Percentiles rank a stretch among this genome's conserved stretches.
Evolutionary conservation across 2,888 invertebrate genomes (phyloP).

Genomic region (Matsumyia berberina): DNA sequence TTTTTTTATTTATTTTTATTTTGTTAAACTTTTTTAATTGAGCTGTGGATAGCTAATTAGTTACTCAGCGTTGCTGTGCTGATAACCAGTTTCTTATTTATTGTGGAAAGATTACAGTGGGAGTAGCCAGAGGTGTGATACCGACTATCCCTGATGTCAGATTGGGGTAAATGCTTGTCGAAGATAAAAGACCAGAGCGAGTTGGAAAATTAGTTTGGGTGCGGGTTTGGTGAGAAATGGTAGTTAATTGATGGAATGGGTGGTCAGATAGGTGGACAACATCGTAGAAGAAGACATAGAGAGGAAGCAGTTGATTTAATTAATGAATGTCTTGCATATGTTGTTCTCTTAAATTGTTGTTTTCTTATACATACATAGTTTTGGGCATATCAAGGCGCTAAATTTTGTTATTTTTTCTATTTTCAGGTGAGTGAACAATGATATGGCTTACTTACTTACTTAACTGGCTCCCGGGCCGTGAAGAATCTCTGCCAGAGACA

Average conservation of each 20-base stretch:
- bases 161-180: conserved; percentile 66
- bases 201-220: conserved; percentile 3
- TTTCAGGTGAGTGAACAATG: conserved; percentile 22
- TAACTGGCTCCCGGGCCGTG: too few species aligned
- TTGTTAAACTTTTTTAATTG: conserved; percentile 53
- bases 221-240: conserved; percentile 1
- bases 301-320: background rate
- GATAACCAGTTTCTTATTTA: conserved; percentile 41
- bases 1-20: conserved; percentile 11
- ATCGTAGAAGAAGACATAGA: background rate
- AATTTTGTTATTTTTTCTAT: background rate
- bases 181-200: conserved; percentile 35
- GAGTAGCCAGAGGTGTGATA: conserved; percentile 68
- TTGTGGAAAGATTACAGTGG: conserved; percentile 48
- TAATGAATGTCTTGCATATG: background rate
- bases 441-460: too few species aligned
- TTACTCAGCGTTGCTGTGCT: background rate
- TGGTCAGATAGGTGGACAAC: background rate
- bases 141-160: conserved; percentile 61
- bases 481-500: too few species aligned
- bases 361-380: too few species aligned
- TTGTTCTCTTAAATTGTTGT: too few species aligned
- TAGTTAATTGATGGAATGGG: conserved; percentile 17
- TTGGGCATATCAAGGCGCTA: background rate
- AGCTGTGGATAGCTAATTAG: conserved; percentile 53